Evolutionary conservation across 2,113 vertebrate genomes (phyloP).

Genomic region (Chaetura pelagica): DNA sequence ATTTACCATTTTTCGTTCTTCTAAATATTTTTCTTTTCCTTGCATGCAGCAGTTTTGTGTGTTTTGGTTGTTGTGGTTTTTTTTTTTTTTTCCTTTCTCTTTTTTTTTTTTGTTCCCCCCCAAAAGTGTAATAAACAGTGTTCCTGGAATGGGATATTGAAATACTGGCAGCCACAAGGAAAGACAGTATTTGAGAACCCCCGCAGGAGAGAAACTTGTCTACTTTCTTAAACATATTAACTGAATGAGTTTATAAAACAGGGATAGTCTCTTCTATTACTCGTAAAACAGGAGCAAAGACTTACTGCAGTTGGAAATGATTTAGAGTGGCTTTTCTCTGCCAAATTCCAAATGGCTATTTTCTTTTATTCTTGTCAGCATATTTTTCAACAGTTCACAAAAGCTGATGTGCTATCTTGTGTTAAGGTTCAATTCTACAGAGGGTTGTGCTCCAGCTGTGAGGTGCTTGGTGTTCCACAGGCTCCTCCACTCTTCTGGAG

Average conservation of each 20-base stretch:
- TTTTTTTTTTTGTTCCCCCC: too few relatives aligned
- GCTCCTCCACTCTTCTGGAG: not conserved
- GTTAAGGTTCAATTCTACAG: not conserved
- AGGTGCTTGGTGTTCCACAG: not conserved
- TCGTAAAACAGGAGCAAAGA: conserved; percentile 12
- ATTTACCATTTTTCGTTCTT: not conserved
- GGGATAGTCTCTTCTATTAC: not conserved
- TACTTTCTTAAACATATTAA: conserved; percentile 18
- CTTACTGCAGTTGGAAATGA: conserved; percentile 25
- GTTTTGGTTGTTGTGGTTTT: not conserved
- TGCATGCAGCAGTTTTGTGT: not conserved
- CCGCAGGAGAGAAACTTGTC: not conserved
- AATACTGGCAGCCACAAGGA: not conserved
- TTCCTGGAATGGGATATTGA: not conserved
- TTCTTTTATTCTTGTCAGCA: conserved; percentile 2
- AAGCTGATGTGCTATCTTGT: not conserved
- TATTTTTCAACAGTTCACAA: conserved; percentile 35
- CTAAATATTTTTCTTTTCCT: not conserved
- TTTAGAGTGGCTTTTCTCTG: conserved; percentile 29
- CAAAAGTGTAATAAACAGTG: not conserved
- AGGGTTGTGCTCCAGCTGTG: not conserved
- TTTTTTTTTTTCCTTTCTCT: too few relatives aligned
- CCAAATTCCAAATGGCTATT: not conserved
- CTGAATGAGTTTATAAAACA: conserved; percentile 18
- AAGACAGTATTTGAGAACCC: conserved; percentile 7